A percentile compares a stretch with the other conserved stretches of the same genome.
Conservation (phyloP, 2,113 vertebrate species). For the Tetrao urogallus region DNA sequence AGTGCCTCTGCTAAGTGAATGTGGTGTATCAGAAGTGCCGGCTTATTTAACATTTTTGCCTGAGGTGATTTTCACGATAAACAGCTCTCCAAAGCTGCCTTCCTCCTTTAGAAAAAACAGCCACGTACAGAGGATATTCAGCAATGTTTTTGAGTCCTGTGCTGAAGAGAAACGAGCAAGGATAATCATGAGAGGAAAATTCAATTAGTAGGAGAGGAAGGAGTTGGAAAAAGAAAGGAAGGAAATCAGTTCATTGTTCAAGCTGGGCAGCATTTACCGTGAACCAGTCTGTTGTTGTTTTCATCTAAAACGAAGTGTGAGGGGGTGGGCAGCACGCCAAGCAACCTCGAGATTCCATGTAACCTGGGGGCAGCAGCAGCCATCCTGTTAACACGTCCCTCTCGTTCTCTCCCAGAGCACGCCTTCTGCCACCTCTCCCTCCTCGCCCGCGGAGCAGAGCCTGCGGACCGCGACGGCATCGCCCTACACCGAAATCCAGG, state of each 20-base stretch:
- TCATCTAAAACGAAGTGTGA: background rate
- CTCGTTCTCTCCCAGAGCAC: conserved; percentile 59
- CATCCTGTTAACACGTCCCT: background rate
- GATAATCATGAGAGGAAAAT: conserved; percentile 36
- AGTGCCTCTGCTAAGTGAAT: background rate
- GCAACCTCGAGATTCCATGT: background rate
- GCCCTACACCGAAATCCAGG: conserved; percentile 6
- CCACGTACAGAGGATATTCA: background rate
- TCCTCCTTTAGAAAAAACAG: background rate
- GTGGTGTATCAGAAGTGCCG: background rate
- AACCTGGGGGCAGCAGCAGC: rapidly evolving
- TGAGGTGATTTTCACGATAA: background rate
- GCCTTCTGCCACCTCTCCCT: background rate
- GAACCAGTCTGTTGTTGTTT: background rate
- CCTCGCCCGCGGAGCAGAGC: conserved; percentile 67
- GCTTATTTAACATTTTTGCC: background rate
- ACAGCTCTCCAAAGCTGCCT: background rate
- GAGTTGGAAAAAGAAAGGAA: conserved; percentile 10
- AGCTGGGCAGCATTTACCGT: background rate
- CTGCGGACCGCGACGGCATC: conserved; percentile 51
- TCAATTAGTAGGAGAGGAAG: conserved; percentile 16
- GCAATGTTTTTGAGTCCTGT: background rate
- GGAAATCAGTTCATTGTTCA: conserved; percentile 33
- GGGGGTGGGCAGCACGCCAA: background rate
- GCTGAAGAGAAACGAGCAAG: background rate